A percentile compares a stretch with the other conserved stretches of the same genome.
These are phyloP conservation scores for Calyptommatus sinebrachiatus DNA, from an alignment of 2,113 vertebrate species.

Conservation along the genomic window DNA sequence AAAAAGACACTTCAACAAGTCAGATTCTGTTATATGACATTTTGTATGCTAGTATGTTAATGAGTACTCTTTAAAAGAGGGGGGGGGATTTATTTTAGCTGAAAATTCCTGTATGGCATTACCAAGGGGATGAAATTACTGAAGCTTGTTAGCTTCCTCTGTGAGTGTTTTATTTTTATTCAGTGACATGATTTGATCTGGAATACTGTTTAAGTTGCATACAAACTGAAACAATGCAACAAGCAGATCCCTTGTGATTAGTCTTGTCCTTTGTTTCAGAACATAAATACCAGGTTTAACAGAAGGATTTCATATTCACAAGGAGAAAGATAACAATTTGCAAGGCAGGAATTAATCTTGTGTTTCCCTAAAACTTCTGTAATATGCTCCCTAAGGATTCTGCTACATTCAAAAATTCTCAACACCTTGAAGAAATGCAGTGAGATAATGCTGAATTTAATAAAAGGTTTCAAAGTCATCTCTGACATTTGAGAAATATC, in stretches of 20 bases:
- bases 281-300: slow-evolving; percentile 18
- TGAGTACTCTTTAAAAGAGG: not conserved
- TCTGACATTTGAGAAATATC: not conserved
- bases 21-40: not conserved
- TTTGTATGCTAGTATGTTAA: not conserved
- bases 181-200: slow-evolving; percentile 16
- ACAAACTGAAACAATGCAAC: slow-evolving; percentile 12
- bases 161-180: slow-evolving; percentile 5
- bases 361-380: slow-evolving; percentile 15
- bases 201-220: not conserved
- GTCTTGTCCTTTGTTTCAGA: slow-evolving; percentile 3
- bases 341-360: not conserved
- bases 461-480: slow-evolving; percentile 8
- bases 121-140: not conserved
- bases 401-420: not conserved
- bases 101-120: slow-evolving; percentile 1
- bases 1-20: not conserved
- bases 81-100: not conserved
- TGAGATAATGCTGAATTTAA: not conserved
- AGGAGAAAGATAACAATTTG: not conserved
- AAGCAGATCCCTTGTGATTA: not conserved
- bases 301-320: not conserved
- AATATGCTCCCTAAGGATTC: not conserved
- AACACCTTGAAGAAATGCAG: not conserved
- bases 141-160: not conserved